A percentile compares a stretch with the other conserved stretches of the same genome.
These are phyloP conservation scores for Fulica atra DNA, from an alignment of 2,113 vertebrate genomes.

Conservation along the genomic window DNA sequence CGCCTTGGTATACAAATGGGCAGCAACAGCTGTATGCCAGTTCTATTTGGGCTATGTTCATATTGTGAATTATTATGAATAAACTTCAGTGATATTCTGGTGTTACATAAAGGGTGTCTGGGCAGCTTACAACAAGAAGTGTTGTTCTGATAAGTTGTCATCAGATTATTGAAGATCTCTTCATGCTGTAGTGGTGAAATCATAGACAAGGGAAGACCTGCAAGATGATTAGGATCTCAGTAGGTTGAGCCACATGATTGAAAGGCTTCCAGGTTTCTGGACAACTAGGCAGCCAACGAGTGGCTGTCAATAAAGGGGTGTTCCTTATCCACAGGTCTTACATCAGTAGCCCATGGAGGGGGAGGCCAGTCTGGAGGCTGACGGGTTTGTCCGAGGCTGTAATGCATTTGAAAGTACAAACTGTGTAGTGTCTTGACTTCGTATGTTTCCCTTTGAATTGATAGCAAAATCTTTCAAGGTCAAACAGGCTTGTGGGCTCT, in stretches of 20 bases:
- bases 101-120: not conserved
- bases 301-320: not conserved
- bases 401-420: not conserved
- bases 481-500: not conserved
- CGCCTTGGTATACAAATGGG: not conserved
- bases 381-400: not conserved
- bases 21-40: not conserved
- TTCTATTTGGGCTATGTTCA: not conserved
- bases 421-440: not conserved
- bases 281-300: not conserved
- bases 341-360: fast-evolving
- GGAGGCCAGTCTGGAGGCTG: not conserved
- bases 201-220: not conserved
- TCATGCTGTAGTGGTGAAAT: not conserved
- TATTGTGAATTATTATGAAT: not conserved
- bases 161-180: not conserved
- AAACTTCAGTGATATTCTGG: not conserved
- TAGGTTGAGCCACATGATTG: not conserved
- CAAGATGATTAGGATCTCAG: not conserved
- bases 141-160: not conserved
- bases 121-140: not conserved
- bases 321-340: not conserved
- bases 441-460: not conserved
- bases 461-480: not conserved
- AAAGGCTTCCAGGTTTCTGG: not conserved